Conservation (phyloP, 2,888 invertebrate species). For the Melinaea marsaeus region DNA sequence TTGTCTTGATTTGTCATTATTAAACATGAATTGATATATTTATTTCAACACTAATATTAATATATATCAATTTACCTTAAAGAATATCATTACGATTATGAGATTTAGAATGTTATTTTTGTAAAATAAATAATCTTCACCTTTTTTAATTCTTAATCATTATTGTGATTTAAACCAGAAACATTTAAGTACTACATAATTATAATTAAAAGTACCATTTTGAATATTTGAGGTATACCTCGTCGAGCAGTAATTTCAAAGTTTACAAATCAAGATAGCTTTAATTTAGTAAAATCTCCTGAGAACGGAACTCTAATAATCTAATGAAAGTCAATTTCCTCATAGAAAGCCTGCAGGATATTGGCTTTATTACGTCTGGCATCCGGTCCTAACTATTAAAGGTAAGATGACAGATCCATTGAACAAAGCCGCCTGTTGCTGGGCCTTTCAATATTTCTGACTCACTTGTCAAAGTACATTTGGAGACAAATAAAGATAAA, state of each 20-base stretch:
- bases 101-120: no score
- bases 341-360: slow-evolving; percentile 39
- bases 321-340: slow-evolving; percentile 53
- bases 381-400: slow-evolving; percentile 42
- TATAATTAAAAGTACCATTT: not conserved
- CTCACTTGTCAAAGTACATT: not conserved
- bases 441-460: not conserved
- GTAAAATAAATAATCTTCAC: no score
- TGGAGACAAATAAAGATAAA: no score
- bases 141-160: no score
- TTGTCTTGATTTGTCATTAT: no score
- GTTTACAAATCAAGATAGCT: slow-evolving; percentile 22
- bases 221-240: not conserved
- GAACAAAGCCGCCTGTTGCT: slow-evolving; percentile 28
- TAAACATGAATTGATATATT: no score
- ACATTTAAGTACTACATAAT: not conserved
- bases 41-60: no score
- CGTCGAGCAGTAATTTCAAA: slow-evolving; percentile 8
- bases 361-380: slow-evolving; percentile 35
- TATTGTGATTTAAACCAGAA: no score
- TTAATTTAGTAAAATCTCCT: slow-evolving; percentile 29
- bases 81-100: no score
- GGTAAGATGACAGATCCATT: slow-evolving; percentile 41
- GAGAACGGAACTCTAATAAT: slow-evolving; percentile 33
- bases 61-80: no score